phyloP scores from a whole-genome alignment of 2,113 vertebrate genomes.

The Chaetorhynchus papuensis region DNA sequence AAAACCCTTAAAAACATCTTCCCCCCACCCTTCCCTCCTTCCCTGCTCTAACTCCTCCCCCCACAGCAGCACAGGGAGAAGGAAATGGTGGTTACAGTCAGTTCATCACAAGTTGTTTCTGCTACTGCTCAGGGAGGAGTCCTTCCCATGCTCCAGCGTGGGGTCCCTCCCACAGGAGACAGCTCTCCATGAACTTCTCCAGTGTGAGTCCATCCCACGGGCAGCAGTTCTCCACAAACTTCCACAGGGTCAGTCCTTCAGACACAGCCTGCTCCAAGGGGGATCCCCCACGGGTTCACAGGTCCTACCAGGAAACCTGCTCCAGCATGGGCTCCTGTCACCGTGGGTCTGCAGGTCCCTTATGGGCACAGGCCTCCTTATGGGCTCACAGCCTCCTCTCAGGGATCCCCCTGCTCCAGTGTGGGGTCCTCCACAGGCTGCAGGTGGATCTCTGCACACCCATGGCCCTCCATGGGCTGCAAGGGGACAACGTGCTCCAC shows the following conservation, averaged over 20 bases:
- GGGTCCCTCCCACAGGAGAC: neutral
- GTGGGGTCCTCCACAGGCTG: neutral
- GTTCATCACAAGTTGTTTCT: neutral
- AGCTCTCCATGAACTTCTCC: neutral
- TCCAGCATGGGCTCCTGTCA: neutral
- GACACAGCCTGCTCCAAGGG: neutral
- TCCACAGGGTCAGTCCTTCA: neutral
- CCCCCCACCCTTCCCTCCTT: neutral
- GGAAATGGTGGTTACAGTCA: neutral
- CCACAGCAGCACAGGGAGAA: neutral
- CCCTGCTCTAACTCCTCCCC: neutral
- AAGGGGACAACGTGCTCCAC: neutral
- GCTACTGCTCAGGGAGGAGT: neutral
- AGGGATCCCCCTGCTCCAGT: neutral
- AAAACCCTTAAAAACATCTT: neutral
- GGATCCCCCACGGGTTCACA: neutral
- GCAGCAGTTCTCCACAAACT: neutral
- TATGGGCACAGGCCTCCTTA: neutral
- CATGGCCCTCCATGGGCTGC: neutral
- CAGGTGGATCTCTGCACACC: neutral
- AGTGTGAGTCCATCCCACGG: neutral
- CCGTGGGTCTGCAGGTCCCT: neutral
- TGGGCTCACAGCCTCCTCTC: neutral
- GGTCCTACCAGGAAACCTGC: neutral
- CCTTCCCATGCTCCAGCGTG: neutral